Conservation (phyloP, 2,888 invertebrate genomes). For the Chromoteleia sp. region DNA sequence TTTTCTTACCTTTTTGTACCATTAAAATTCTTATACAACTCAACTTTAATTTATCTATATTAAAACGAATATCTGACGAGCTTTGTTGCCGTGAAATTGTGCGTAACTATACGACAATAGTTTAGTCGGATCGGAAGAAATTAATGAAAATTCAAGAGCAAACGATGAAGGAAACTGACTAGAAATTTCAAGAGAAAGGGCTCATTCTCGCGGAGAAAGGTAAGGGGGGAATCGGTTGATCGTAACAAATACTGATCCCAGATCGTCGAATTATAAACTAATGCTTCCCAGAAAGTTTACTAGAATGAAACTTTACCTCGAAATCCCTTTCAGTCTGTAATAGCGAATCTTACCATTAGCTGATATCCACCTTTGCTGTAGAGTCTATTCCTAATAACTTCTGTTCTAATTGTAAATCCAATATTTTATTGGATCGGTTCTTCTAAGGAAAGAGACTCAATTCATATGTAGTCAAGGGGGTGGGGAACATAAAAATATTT, state of each 20-base stretch:
- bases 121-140: slow-evolving; percentile 80
- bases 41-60: slow-evolving; percentile 76
- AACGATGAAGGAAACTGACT: slow-evolving; percentile 71
- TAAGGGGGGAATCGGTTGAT: slow-evolving; percentile 80
- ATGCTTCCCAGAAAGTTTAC: slow-evolving; percentile 81
- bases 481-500: slow-evolving; percentile 26
- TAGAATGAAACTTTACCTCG: slow-evolving; percentile 75
- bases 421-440: slow-evolving; percentile 40
- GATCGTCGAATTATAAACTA: slow-evolving; percentile 84
- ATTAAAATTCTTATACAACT: too few species aligned
- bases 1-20: too few species aligned
- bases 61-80: slow-evolving; percentile 68
- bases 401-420: slow-evolving; percentile 48
- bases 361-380: slow-evolving; percentile 52
- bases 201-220: slow-evolving; percentile 66
- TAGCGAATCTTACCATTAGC: slow-evolving; percentile 60
- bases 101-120: slow-evolving; percentile 82
- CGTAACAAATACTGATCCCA: slow-evolving; percentile 84
- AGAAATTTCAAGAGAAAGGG: slow-evolving; percentile 72
- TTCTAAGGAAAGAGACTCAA: slow-evolving; percentile 3
- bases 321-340: slow-evolving; percentile 70
- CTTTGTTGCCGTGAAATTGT: slow-evolving; percentile 81
- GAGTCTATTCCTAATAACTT: slow-evolving; percentile 62
- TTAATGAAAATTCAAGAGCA: slow-evolving; percentile 81
- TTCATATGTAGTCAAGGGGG: not conserved